Evolutionary conservation across 2,113 vertebrate species (phyloP), one percentile per base, ranked within the genome.

Genomic region (Cynopterus brachyotis): DNA sequence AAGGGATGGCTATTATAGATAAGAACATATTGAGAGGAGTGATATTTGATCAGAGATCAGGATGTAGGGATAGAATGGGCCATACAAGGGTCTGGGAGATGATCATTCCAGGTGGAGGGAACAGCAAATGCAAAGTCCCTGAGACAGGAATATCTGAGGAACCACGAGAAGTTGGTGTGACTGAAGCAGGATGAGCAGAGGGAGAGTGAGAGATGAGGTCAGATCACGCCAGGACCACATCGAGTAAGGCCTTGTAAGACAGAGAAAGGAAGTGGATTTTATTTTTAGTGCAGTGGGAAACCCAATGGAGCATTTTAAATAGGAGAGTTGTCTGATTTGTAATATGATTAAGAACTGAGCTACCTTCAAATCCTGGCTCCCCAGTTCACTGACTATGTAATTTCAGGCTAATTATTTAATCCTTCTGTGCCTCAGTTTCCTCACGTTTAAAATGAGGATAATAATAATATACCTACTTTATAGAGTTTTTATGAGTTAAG

Each of bases 211-310:
- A 66, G 67, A 57, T 62, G 86, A 88, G 60, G 20, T 72, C n/a
- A 81, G 37, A 83, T 79, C 32, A 69, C 45, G 42, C 20, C 76
- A 30, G 76, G 47, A 50, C 75, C 30, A 20, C 19, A 32, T 55
- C 19, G 9, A 47, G 32, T 16, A 87, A 62, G 78, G 2, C 72
- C 32, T 70, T 42, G 15, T 3, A 81, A 70, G 4, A 26, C 84
- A 67, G 53, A 72, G 40, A 91, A 67, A 78, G 47, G 55, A 53
- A 45, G n/a, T 10, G 35, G 26, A 59, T 66, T 91, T 93, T 82
- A 76, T 76, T 64, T 96, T 88, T 72, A 85, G 13, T 89, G 92
- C 32, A 60, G 13, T 67, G 47, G 32, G 53, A 79, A 94, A 64
- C 75, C 53, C 6, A 79, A 1, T 45, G 81, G 50, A 87, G 8